phyloP scores from a whole-genome alignment of 2,797 vertebrate species.

The Cygnus olor region DNA sequence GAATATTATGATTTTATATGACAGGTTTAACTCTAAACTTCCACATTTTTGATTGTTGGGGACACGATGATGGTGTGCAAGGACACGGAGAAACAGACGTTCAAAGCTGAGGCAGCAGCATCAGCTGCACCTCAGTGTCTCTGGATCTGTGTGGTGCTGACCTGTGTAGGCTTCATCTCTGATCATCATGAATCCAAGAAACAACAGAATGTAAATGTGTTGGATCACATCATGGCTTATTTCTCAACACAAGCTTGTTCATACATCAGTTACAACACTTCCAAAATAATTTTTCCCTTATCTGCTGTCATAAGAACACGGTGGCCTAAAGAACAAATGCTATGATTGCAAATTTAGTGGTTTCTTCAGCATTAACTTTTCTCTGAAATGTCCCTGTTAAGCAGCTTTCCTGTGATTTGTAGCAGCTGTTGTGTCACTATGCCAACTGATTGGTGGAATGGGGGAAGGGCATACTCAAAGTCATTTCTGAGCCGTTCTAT shows the following conservation, averaged over 20 bases:
- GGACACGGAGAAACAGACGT: neutral
- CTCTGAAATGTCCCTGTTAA: neutral
- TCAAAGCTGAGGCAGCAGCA: conserved; percentile 1
- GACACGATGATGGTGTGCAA: fast-evolving
- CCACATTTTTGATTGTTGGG: neutral
- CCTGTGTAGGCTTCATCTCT: neutral
- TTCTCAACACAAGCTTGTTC: neutral
- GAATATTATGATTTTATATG: neutral
- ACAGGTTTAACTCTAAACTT: neutral
- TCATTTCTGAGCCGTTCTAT: conserved; percentile 8
- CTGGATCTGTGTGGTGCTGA: fast-evolving
- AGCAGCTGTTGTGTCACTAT: conserved; percentile 55
- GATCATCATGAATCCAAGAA: neutral
- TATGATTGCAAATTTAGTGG: conserved; percentile 27
- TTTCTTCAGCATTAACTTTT: conserved; percentile 45
- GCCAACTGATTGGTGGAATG: conserved; percentile 27
- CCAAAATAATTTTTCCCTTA: neutral
- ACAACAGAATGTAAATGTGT: neutral
- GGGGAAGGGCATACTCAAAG: conserved; percentile 32
- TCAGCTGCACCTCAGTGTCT: neutral
- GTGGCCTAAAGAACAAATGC: conserved; percentile 26
- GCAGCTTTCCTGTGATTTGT: conserved; percentile 47
- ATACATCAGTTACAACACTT: neutral
- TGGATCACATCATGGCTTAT: neutral
- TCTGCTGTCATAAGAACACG: neutral